Conservation (phyloP, 2,888 invertebrate species). For the Nowickia ferox region DNA sequence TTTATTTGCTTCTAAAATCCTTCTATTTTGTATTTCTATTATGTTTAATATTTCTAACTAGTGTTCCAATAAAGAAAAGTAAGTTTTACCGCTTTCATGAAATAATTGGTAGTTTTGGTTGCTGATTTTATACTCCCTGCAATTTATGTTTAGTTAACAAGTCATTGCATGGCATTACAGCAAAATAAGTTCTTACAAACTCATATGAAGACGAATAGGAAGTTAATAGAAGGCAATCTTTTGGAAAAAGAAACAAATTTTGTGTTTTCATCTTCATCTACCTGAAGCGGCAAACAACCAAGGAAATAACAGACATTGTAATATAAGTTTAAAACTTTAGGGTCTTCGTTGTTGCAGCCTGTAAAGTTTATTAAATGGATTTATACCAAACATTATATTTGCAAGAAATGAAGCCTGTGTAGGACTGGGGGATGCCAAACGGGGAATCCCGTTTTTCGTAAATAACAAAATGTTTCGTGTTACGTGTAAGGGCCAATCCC, state of each 20-base stretch:
- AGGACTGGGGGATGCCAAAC: too few species aligned
- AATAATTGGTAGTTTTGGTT: neutral
- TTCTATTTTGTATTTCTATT: neutral
- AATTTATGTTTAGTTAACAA: neutral
- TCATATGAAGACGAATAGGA: neutral
- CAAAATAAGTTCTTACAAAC: neutral
- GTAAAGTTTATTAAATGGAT: too few species aligned
- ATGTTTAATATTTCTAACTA: neutral
- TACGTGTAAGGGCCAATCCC: too few species aligned
- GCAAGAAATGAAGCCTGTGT: too few species aligned
- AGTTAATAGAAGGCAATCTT: neutral
- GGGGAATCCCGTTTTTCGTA: too few species aligned
- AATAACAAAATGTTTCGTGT: too few species aligned
- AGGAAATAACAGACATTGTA: too few species aligned
- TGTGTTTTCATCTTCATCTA: neutral
- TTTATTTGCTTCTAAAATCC: neutral
- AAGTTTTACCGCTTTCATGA: neutral
- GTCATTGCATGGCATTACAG: neutral
- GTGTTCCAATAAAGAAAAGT: neutral
- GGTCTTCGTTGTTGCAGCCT: too few species aligned
- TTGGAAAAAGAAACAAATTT: neutral
- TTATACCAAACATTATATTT: too few species aligned
- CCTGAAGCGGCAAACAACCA: too few species aligned
- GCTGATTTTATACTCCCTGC: neutral
- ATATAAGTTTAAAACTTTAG: too few species aligned